Percentiles rank a stretch among this genome's conserved stretches.
Conservation (phyloP, 2,888 invertebrate genomes). For the Allolobophora icterica region DNA sequence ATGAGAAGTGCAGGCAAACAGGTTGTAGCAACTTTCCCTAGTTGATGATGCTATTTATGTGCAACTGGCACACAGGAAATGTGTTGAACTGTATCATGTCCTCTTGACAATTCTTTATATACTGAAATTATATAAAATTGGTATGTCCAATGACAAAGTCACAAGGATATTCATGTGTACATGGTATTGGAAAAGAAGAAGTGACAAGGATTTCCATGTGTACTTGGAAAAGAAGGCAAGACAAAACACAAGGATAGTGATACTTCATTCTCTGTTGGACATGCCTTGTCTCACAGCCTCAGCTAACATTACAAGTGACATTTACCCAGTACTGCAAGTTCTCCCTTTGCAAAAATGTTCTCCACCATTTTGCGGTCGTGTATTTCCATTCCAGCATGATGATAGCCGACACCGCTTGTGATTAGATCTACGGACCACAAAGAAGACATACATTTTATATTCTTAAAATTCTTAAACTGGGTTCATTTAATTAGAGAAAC, state of each 20-base stretch:
- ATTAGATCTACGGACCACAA: conserved; percentile 66
- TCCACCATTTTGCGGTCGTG: conserved; percentile 75
- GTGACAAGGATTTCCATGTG: background rate
- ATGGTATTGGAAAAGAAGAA: background rate
- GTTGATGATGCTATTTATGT: too few relatives aligned
- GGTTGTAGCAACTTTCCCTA: too few relatives aligned
- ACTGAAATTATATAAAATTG: too few relatives aligned
- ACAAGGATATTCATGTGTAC: background rate
- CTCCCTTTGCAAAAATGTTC: conserved; percentile 73
- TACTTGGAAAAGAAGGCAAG: background rate
- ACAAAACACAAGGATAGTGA: background rate
- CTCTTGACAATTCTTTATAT: too few relatives aligned
- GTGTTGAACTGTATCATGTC: too few relatives aligned
- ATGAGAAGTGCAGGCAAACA: too few relatives aligned
- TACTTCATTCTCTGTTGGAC: background rate
- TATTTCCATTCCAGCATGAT: conserved; percentile 78
- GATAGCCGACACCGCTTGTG: conserved; percentile 75
- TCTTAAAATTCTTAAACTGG: background rate
- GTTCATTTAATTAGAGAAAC: background rate
- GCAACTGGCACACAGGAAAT: too few relatives aligned
- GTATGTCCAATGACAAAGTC: background rate
- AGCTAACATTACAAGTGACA: background rate
- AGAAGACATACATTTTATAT: conserved; percentile 8
- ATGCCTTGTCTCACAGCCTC: background rate
- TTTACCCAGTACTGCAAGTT: conserved; percentile 73